These are phyloP conservation scores for Euura saliciscinereae DNA, from an alignment of 1,140 invertebrate genomes.

Conservation along the genomic window DNA sequence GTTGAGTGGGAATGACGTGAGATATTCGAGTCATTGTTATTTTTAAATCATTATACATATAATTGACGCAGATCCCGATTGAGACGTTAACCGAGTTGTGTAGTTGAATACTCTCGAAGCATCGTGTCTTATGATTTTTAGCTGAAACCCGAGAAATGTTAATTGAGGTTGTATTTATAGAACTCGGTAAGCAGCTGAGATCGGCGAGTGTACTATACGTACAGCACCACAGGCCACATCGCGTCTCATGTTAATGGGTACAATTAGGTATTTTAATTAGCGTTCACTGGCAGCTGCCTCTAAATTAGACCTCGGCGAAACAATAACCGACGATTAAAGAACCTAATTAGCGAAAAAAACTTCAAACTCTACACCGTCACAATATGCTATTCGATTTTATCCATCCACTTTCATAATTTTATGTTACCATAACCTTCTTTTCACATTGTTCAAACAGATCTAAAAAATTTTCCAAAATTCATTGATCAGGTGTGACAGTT, in stretches of 20 bases:
- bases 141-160: conserved; percentile 40
- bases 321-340: conserved; percentile 58
- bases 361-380: no score
- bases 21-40: background rate
- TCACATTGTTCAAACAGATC: no score
- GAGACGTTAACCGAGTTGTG: background rate
- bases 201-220: conserved; percentile 41
- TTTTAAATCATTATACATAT: background rate
- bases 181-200: conserved; percentile 30
- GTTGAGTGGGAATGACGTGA: no score
- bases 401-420: no score
- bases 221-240: conserved; percentile 47
- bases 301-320: conserved; percentile 55
- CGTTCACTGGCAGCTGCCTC: conserved; percentile 50
- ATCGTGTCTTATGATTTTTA: background rate
- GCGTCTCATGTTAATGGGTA: conserved; percentile 57
- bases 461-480: no score
- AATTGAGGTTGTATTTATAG: conserved; percentile 43
- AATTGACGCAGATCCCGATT: background rate
- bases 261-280: conserved; percentile 62
- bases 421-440: no score
- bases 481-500: no score
- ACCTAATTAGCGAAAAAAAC: conserved; percentile 49
- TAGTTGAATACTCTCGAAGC: background rate
- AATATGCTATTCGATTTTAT: no score